Evolutionary conservation across 2,113 vertebrate genomes (phyloP).

Genomic region (Heliornis fulica): DNA sequence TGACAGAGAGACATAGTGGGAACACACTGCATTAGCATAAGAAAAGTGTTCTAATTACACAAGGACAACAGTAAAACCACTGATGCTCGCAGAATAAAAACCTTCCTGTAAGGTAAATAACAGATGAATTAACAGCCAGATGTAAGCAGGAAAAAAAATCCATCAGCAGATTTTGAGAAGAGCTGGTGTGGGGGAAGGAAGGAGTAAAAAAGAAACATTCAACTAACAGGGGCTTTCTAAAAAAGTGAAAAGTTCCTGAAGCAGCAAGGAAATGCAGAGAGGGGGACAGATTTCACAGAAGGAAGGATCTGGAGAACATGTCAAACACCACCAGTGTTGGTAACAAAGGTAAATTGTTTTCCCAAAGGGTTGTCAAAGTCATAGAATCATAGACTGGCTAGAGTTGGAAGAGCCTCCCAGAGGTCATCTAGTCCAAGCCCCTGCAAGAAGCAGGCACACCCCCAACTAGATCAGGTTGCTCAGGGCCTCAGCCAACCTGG

Average conservation of each 20-base stretch:
- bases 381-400: too few relatives aligned
- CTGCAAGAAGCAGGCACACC: too few relatives aligned
- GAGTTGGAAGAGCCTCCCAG: too few relatives aligned
- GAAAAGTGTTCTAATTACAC: background rate
- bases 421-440: too few relatives aligned
- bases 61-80: background rate
- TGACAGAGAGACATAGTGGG: background rate
- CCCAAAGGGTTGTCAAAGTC: background rate
- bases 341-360: background rate
- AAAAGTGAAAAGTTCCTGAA: background rate
- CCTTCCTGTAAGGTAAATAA: background rate
- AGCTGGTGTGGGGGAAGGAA: background rate
- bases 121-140: background rate
- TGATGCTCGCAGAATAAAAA: background rate
- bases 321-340: background rate
- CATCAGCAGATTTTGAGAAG: background rate
- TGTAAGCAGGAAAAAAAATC: background rate
- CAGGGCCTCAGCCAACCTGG: too few relatives aligned
- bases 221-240: background rate
- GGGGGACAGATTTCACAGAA: background rate
- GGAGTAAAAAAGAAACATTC: background rate
- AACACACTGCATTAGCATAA: background rate
- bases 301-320: background rate
- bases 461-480: too few relatives aligned
- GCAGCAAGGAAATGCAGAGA: background rate